Evolutionary conservation across 2,797 vertebrate species (phyloP).

Genomic region (Rousettus madagascariensis): DNA sequence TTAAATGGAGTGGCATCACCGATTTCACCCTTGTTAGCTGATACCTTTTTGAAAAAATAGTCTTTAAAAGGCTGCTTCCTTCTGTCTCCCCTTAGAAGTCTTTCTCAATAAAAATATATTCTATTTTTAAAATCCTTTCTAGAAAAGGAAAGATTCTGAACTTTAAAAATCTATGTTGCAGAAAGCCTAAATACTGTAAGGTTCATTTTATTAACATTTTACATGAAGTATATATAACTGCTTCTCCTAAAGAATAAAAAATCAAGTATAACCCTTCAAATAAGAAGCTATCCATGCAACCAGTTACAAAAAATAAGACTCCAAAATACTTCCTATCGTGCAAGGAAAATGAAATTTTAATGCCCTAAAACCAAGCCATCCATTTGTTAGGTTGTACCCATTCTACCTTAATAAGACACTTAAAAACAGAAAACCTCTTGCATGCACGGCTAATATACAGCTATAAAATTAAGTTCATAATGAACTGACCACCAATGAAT

Average conservation of each 20-base stretch:
- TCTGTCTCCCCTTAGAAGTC: neutral
- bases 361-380: neutral
- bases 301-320: constrained; percentile 1
- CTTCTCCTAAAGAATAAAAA: constrained; percentile 11
- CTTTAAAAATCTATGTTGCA: constrained; percentile 13
- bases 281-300: neutral
- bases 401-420: constrained; percentile 21
- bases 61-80: constrained; percentile 23
- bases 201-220: constrained; percentile 42
- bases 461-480: neutral
- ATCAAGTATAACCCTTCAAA: neutral
- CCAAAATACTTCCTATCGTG: neutral
- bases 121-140: neutral
- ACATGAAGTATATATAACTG: neutral
- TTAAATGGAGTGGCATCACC: constrained; percentile 98
- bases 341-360: constrained; percentile 40
- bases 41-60: constrained; percentile 87
- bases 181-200: neutral
- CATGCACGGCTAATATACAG: neutral
- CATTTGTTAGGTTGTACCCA: neutral
- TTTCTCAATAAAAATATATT: neutral
- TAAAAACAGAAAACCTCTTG: constrained; percentile 11
- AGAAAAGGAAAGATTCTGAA: constrained; percentile 23
- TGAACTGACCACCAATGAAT: neutral
- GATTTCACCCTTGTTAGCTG: constrained; percentile 99